Evolutionary conservation across 2,888 invertebrate genomes (phyloP).

Genomic region (Ochropleura leucogaster): DNA sequence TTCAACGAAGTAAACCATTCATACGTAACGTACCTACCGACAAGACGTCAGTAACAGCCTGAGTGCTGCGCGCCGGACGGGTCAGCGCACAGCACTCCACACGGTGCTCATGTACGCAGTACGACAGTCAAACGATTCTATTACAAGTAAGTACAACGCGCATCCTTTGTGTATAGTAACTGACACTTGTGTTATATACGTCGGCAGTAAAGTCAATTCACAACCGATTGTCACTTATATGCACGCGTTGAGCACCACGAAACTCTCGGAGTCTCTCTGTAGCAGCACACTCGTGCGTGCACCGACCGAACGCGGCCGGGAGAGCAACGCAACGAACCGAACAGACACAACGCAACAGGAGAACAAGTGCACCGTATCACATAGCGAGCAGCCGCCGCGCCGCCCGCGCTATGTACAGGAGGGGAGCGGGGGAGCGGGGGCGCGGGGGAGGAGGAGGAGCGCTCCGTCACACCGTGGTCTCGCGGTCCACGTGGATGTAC

Average conservation of each 20-base stretch:
- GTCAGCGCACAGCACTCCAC: background rate
- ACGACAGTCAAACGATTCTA: background rate
- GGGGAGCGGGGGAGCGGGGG: slow-evolving; percentile 51
- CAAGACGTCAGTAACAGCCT: background rate
- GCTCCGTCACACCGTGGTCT: slow-evolving; percentile 96
- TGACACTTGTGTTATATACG: slow-evolving; percentile 1
- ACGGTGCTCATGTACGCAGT: background rate
- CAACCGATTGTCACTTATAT: slow-evolving; percentile 38
- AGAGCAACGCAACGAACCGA: slow-evolving; percentile 44
- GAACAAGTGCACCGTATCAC: slow-evolving; percentile 65
- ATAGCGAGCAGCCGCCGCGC: slow-evolving; percentile 47
- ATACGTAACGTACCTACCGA: slow-evolving; percentile 19
- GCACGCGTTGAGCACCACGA: slow-evolving; percentile 2
- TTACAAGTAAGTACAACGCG: background rate
- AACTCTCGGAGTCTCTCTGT: slow-evolving; percentile 11
- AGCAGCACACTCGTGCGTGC: slow-evolving; percentile 17
- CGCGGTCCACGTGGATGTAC: slow-evolving; percentile 97
- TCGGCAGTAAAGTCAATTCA: slow-evolving; percentile 34
- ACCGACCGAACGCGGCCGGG: slow-evolving; percentile 22
- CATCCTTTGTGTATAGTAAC: background rate
- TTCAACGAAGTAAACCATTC: slow-evolving; percentile 25
- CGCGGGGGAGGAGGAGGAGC: slow-evolving; percentile 61
- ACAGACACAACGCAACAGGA: slow-evolving; percentile 59
- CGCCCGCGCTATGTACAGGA: slow-evolving; percentile 49
- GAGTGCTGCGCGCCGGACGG: slow-evolving; percentile 2